A percentile compares a stretch with the other conserved stretches of the same genome.
These are phyloP conservation scores for Rhyacophila evoluta DNA, from an alignment of 2,888 invertebrate genomes.

Conservation along the genomic window DNA sequence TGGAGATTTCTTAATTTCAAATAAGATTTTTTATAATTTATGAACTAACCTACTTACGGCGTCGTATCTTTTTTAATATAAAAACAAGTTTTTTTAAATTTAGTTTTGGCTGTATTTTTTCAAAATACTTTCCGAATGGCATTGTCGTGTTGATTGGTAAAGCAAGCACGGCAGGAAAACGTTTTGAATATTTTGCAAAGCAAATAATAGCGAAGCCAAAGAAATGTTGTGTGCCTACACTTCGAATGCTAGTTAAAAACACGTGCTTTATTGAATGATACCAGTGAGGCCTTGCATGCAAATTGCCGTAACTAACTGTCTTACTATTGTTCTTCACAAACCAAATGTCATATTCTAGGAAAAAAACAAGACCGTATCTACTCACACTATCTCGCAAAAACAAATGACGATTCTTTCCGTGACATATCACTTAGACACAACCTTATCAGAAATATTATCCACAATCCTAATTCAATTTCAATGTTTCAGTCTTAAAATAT, in stretches of 20 bases:
- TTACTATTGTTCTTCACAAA: neutral
- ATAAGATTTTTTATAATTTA: too few relatives aligned
- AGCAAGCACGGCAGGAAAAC: neutral
- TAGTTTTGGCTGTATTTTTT: too few relatives aligned
- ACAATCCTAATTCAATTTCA: too few relatives aligned
- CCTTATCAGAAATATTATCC: too few relatives aligned
- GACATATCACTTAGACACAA: too few relatives aligned
- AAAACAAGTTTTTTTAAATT: too few relatives aligned
- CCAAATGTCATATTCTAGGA: neutral
- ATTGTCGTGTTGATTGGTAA: too few relatives aligned
- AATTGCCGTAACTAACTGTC: neutral
- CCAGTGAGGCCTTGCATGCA: slow-evolving; percentile 8
- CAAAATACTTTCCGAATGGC: too few relatives aligned
- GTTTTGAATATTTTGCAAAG: neutral
- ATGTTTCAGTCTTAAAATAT: too few relatives aligned
- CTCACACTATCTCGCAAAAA: neutral
- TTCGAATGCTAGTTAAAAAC: neutral
- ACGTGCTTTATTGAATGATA: neutral
- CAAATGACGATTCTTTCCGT: neutral
- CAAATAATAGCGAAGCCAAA: neutral
- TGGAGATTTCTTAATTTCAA: too few relatives aligned
- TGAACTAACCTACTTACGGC: too few relatives aligned
- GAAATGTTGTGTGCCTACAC: neutral
- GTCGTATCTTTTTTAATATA: too few relatives aligned
- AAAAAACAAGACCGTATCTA: neutral